Percentiles rank a stretch among this genome's conserved stretches.
Evolutionary conservation across 2,797 vertebrate species (phyloP).

Genomic region (Arrhamphus sclerolepis): DNA sequence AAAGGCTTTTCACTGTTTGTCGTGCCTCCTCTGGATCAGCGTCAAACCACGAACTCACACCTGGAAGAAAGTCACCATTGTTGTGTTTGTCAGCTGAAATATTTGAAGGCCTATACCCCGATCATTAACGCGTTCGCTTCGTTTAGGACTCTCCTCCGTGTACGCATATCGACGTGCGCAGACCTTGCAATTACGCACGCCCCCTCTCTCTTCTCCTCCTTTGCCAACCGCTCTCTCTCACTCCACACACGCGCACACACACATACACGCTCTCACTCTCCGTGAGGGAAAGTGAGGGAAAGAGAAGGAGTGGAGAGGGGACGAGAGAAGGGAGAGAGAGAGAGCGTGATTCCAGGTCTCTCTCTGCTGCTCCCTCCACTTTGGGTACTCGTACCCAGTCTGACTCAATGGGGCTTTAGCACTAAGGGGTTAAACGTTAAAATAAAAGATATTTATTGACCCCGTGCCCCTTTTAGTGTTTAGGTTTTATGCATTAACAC

Average conservation of each 20-base stretch:
- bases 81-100: constrained; percentile 21
- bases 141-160: constrained; percentile 19
- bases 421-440: constrained; percentile 71
- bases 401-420: constrained; percentile 82
- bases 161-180: constrained; percentile 26
- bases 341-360: constrained; percentile 79
- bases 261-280: constrained; percentile 66
- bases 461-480: constrained; percentile 63
- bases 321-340: too few species aligned
- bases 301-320: constrained; percentile 71
- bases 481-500: constrained; percentile 67
- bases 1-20: neutral
- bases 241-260: constrained; percentile 14
- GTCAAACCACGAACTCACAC: neutral
- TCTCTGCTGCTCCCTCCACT: constrained; percentile 80
- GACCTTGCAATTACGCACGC: constrained; percentile 69
- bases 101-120: constrained; percentile 19
- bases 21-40: neutral
- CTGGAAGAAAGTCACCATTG: constrained; percentile 24
- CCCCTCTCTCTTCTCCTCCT: constrained; percentile 52
- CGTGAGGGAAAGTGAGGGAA: constrained; percentile 79
- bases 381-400: constrained; percentile 74
- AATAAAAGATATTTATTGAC: constrained; percentile 75
- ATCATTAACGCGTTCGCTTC: constrained; percentile 31
- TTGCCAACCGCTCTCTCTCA: constrained; percentile 42